A percentile compares a stretch with the other conserved stretches of the same genome.
phyloP scores from a whole-genome alignment of 2,888 invertebrate species.

The Busseola fusca region DNA sequence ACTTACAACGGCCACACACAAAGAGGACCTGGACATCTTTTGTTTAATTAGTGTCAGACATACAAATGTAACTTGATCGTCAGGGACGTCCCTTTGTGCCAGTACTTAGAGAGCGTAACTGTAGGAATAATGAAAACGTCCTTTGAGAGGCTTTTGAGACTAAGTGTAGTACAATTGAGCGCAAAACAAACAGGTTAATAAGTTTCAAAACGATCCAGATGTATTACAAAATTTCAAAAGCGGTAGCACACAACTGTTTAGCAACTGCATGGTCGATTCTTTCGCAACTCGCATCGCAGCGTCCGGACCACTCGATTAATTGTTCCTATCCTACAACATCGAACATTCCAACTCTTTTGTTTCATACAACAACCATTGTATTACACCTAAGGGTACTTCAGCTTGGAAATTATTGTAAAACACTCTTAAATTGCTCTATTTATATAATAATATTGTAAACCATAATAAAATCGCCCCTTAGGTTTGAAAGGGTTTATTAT shows the following conservation, averaged over 20 bases:
- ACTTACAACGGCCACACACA: slow-evolving; percentile 70
- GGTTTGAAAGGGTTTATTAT: slow-evolving; percentile 57
- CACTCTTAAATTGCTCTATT: slow-evolving; percentile 53
- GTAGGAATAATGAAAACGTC: slow-evolving; percentile 81
- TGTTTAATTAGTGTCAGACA: slow-evolving; percentile 84
- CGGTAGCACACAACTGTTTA: slow-evolving; percentile 86
- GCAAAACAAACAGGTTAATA: slow-evolving; percentile 87
- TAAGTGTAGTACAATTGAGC: slow-evolving; percentile 77
- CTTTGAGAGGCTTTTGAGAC: slow-evolving; percentile 81
- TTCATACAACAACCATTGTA: slow-evolving; percentile 74
- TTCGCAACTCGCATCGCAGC: slow-evolving; percentile 85
- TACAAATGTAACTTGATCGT: slow-evolving; percentile 87
- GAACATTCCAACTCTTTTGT: slow-evolving; percentile 81
- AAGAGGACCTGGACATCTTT: slow-evolving; percentile 78
- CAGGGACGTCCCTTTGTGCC: slow-evolving; percentile 80
- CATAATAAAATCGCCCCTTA: slow-evolving; percentile 46
- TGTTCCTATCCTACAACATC: slow-evolving; percentile 83
- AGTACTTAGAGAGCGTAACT: slow-evolving; percentile 73
- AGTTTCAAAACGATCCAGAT: slow-evolving; percentile 89
- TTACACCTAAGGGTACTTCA: slow-evolving; percentile 55
- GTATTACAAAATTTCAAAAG: slow-evolving; percentile 86
- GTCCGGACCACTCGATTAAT: slow-evolving; percentile 88
- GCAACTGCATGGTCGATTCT: slow-evolving; percentile 83
- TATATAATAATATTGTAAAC: slow-evolving; percentile 63
- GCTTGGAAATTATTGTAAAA: slow-evolving; percentile 62